These are phyloP conservation scores for Gonioctena quinquepunctata DNA, from an alignment of 1,140 invertebrate genomes.

Conservation along the genomic window DNA sequence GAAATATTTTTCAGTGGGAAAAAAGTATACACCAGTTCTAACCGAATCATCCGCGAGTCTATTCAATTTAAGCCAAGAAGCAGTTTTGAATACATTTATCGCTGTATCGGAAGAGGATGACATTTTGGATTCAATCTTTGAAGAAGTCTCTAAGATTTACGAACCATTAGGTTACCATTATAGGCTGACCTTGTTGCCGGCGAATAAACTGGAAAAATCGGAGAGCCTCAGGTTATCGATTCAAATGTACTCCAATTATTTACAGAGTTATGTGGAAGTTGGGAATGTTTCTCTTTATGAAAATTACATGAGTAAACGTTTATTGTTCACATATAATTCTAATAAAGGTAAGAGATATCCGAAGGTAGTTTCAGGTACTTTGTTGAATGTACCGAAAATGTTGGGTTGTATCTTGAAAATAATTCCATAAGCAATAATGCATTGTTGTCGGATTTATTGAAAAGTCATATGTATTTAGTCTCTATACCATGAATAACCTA, in stretches of 20 bases:
- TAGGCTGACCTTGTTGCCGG: constrained; percentile 61
- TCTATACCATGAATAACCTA: too few species aligned
- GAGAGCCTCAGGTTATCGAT: constrained; percentile 67
- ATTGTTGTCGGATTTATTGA: constrained; percentile 35
- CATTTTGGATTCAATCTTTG: constrained; percentile 55
- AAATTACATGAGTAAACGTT: constrained; percentile 70
- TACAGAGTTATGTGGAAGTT: constrained; percentile 65
- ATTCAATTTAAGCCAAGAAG: constrained; percentile 66
- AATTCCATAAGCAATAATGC: constrained; percentile 43
- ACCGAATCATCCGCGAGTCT: constrained; percentile 55
- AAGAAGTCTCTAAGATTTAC: constrained; percentile 60
- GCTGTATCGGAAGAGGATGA: constrained; percentile 56
- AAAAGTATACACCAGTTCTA: constrained; percentile 62
- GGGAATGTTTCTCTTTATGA: constrained; percentile 66
- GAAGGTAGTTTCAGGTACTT: constrained; percentile 64
- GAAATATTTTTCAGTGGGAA: constrained; percentile 64
- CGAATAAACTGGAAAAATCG: constrained; percentile 60
- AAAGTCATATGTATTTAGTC: not conserved
- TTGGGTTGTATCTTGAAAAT: constrained; percentile 67
- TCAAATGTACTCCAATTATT: constrained; percentile 68
- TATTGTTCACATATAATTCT: constrained; percentile 64
- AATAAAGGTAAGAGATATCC: constrained; percentile 60
- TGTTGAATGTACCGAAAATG: constrained; percentile 67
- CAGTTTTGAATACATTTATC: constrained; percentile 63
- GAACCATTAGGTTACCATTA: constrained; percentile 65